Evolutionary conservation across 2,888 invertebrate genomes (phyloP).

Genomic region (Catotricha subobsoleta): DNA sequence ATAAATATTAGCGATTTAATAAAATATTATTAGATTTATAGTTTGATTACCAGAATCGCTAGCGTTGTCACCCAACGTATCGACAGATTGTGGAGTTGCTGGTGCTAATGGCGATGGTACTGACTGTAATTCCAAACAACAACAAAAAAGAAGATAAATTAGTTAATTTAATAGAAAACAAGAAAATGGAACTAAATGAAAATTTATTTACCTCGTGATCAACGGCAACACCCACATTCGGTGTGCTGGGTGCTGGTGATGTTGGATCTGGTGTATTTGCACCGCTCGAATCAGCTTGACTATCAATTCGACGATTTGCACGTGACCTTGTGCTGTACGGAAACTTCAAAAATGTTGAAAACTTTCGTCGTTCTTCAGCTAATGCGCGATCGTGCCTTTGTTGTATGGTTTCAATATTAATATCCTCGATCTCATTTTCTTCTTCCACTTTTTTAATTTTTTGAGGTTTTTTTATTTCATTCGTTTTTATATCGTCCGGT

Average conservation of each 20-base stretch:
- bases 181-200: not conserved
- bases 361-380: slow-evolving; percentile 56
- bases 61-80: not conserved
- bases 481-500: not conserved
- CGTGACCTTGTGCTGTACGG: slow-evolving; percentile 33
- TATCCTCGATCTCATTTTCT: slow-evolving; percentile 46
- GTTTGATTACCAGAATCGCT: not conserved
- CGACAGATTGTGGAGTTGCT: slow-evolving; percentile 14
- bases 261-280: slow-evolving; percentile 57
- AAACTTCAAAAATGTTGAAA: slow-evolving; percentile 28
- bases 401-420: slow-evolving; percentile 51
- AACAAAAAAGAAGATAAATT: not conserved
- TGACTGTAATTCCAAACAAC: slow-evolving; percentile 15
- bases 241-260: slow-evolving; percentile 33
- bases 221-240: slow-evolving; percentile 15
- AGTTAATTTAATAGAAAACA: slow-evolving; percentile 1
- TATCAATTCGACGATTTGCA: slow-evolving; percentile 45
- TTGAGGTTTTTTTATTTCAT: not conserved
- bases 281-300: slow-evolving; percentile 49
- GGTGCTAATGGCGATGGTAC: slow-evolving; percentile 26
- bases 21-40: not conserved
- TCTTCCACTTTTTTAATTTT: not conserved
- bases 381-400: slow-evolving; percentile 49
- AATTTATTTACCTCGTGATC: slow-evolving; percentile 22
- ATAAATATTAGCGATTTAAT: not conserved